These are phyloP conservation scores for Cryptomyrus ogoouensis DNA, from an alignment of 2,113 vertebrate species.

Conservation along the genomic window DNA sequence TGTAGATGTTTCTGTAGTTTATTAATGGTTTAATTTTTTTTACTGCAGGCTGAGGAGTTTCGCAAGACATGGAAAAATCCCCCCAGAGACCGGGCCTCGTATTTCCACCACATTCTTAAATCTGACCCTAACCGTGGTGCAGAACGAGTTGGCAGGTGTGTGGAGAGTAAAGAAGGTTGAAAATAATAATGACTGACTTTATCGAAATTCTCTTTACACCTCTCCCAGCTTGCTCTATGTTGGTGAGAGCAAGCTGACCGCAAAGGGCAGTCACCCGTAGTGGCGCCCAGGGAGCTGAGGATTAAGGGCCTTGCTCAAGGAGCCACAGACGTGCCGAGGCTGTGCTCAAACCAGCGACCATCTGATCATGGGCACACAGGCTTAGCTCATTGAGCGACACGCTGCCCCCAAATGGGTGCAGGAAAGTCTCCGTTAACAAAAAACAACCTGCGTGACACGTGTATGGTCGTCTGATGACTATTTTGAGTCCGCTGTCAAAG, in stretches of 20 bases:
- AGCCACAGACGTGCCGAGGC: background rate
- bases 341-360: background rate
- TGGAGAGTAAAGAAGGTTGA: background rate
- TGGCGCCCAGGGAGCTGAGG: background rate
- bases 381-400: background rate
- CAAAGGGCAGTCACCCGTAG: background rate
- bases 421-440: background rate
- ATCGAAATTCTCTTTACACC: background rate
- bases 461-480: background rate
- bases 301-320: background rate
- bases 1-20: background rate
- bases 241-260: background rate
- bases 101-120: constrained; percentile 78
- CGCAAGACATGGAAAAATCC: constrained; percentile 88
- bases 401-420: background rate
- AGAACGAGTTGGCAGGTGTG: constrained; percentile 77
- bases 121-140: constrained; percentile 86
- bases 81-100: constrained; percentile 72
- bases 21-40: background rate
- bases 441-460: background rate
- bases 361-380: background rate
- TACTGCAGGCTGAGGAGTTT: constrained; percentile 81
- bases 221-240: background rate
- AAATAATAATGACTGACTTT: background rate
- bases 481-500: background rate